Evolutionary conservation across 2,888 invertebrate genomes (phyloP), one percentile per base, ranked within the genome.

Genomic region (Bembecia ichneumoniformis): DNA sequence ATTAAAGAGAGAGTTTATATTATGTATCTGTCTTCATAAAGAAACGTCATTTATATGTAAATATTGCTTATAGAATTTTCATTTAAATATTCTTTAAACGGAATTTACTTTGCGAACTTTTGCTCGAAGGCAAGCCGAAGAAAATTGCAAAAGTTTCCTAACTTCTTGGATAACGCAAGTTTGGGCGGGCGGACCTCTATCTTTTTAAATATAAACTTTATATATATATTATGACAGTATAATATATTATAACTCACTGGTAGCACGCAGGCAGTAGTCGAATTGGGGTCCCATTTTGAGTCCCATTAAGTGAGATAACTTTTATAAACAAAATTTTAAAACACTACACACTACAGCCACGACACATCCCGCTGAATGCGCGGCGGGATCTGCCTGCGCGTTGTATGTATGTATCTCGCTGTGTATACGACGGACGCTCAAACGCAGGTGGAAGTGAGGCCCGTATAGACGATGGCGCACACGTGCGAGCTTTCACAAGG

Each of bases 241-340:
- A 20, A 36, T 4, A 16, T 17, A 45, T 16, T 46, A 40, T 55
- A 52, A 82, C 87, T 87, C 65, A 87, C 87, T 87, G 56, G 87
- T 81, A 51, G 84, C 87, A 48, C 87, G 82, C 28, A 86, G 71
- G 58, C 84, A 84, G 64, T 83, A 87, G 64, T 87, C 86, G 62
- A 82, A 87, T 63, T 87, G 87, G 62, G 87, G 87, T 77, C 86
- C 86, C 86, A 87, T 86, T 55, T 71, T 40, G 40, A 52, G 50
- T 86, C 86, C 84, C 84, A 55, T 71, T 34, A 43, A 52, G 50
- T 54, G 55, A 60, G 55, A 55, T 47, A 50, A 46, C 53, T 54
- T 51, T 51, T 54, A 58, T 59, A 64, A 66, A 64, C 52, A 56
- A 58, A 53, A 52, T 20, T 20, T 20, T 7, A 20, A 28, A 9